A percentile compares a stretch with the other conserved stretches of the same genome.
phyloP scores from a whole-genome alignment of 2,113 vertebrate species.

The Pitta sordida region DNA sequence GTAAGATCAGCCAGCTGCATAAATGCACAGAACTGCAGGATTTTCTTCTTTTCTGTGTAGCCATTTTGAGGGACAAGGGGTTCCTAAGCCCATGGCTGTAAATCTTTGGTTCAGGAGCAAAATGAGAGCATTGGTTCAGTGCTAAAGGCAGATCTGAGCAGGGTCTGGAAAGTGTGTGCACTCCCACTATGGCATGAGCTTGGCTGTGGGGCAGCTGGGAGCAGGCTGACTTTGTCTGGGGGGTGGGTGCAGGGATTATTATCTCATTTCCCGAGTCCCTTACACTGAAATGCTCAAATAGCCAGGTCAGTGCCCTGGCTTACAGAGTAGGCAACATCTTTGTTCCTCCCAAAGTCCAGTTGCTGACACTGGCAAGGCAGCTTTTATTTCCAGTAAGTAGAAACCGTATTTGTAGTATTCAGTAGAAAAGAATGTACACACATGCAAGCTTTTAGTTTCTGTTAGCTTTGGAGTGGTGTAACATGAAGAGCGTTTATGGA shows the following conservation, averaged over 20 bases:
- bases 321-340: neutral
- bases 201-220: neutral
- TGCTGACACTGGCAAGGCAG: neutral
- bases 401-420: neutral
- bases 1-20: neutral
- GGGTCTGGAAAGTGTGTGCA: neutral
- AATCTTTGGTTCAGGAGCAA: neutral
- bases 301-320: neutral
- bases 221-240: neutral
- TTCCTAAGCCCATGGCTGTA: neutral
- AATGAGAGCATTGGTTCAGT: neutral
- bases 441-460: neutral
- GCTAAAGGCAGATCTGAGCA: neutral
- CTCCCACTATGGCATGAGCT: neutral
- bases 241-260: neutral
- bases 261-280: neutral
- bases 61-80: neutral
- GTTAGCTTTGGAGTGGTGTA: neutral
- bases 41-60: neutral
- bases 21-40: neutral
- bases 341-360: neutral
- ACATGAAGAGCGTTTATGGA: neutral
- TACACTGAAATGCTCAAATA: neutral
- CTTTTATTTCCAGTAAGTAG: neutral
- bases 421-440: neutral